Evolutionary conservation across 2,113 vertebrate genomes (phyloP).

Genomic region (Fulica atra): DNA sequence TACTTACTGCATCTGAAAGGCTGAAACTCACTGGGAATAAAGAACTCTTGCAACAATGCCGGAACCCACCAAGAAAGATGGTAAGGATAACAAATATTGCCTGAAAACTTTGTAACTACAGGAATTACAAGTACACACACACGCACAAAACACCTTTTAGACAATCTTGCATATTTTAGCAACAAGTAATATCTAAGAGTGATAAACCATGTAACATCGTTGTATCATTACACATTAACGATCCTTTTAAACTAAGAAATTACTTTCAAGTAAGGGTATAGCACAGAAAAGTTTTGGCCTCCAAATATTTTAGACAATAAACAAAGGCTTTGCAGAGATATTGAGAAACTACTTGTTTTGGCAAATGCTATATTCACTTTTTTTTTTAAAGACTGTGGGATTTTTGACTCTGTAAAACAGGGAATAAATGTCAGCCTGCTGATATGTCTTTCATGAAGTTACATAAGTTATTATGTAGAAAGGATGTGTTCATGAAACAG

Average conservation of each 20-base stretch:
- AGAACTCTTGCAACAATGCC: conserved; percentile 76
- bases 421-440: not conserved
- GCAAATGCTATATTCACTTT: not conserved
- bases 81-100: conserved; percentile 66
- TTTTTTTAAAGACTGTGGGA: not conserved
- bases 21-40: conserved; percentile 71
- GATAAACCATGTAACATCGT: not conserved
- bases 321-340: not conserved
- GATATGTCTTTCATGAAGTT: not conserved
- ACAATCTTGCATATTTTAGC: not conserved
- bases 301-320: not conserved
- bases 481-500: not conserved
- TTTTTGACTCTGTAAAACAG: not conserved
- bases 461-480: not conserved
- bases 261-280: not conserved
- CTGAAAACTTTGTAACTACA: not conserved
- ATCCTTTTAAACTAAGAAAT: not conserved
- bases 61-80: conserved; percentile 81
- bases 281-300: not conserved
- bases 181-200: not conserved
- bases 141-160: not conserved
- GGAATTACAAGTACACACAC: not conserved
- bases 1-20: conserved; percentile 50
- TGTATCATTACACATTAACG: not conserved
- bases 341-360: not conserved